These are phyloP conservation scores for Laticauda colubrina DNA, from an alignment of 2,113 vertebrate genomes.

Conservation along the genomic window DNA sequence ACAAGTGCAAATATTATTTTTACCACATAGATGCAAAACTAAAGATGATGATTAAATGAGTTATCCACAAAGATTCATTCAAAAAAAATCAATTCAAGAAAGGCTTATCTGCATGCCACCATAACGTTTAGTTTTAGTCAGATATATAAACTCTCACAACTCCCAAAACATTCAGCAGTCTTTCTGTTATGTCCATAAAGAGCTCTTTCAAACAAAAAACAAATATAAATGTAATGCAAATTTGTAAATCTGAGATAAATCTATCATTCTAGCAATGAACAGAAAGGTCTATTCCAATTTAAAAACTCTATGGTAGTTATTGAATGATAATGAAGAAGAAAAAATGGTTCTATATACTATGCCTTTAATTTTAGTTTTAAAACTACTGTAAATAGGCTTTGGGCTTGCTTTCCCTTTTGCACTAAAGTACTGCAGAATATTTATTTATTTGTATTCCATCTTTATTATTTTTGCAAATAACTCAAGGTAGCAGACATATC, in stretches of 20 bases:
- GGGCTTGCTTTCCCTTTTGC: background rate
- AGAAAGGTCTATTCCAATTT: background rate
- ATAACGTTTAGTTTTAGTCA: background rate
- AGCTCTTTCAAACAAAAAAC: background rate
- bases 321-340: background rate
- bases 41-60: background rate
- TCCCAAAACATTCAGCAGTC: background rate
- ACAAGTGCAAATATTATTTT: background rate
- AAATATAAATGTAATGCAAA: background rate
- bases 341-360: background rate
- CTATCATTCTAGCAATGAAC: background rate
- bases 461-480: background rate
- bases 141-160: background rate
- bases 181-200: background rate
- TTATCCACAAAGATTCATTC: background rate
- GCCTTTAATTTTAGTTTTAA: background rate
- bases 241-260: background rate
- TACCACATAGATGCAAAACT: background rate
- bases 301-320: background rate
- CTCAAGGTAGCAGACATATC: background rate
- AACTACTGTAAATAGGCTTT: background rate
- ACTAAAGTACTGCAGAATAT: background rate
- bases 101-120: background rate
- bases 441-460: background rate
- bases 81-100: background rate